These are phyloP conservation scores for Potorous gilbertii DNA, from an alignment of 2,797 vertebrate genomes.

Conservation along the genomic window DNA sequence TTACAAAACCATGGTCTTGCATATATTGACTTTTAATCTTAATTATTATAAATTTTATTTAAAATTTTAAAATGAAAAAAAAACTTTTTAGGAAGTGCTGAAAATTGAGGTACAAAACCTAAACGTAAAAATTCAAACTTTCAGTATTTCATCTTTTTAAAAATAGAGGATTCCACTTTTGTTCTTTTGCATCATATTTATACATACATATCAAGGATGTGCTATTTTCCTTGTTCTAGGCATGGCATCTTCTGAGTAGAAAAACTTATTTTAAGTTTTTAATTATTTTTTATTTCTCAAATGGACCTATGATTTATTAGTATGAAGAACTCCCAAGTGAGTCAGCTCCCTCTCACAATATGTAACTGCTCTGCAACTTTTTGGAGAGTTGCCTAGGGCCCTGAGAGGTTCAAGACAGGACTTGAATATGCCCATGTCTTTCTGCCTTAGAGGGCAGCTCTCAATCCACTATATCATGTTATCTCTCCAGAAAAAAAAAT, in stretches of 20 bases:
- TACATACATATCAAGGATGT: conserved; percentile 17
- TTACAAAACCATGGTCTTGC: conserved; percentile 21
- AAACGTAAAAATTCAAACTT: conserved; percentile 12
- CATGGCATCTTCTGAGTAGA: conserved; percentile 11
- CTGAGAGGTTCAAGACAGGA: neutral
- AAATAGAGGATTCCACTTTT: conserved; percentile 27
- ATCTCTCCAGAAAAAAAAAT: neutral
- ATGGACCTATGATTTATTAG: neutral
- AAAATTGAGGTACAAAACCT: conserved; percentile 20
- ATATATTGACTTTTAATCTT: conserved; percentile 43
- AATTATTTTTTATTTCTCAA: neutral
- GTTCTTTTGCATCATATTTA: conserved; percentile 35
- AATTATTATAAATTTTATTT: conserved; percentile 51
- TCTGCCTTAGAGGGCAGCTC: too few relatives aligned
- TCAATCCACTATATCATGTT: neutral
- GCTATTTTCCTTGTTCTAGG: conserved; percentile 20
- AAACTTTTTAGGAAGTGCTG: conserved; percentile 24
- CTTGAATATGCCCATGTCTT: neutral
- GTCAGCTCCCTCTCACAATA: neutral
- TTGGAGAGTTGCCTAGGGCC: neutral
- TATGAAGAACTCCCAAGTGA: neutral
- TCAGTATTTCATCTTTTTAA: conserved; percentile 16
- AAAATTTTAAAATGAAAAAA: conserved; percentile 22
- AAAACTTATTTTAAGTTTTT: conserved; percentile 26
- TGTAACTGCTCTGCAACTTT: neutral